These are phyloP conservation scores for Galendromus occidentalis DNA, from an alignment of 1,140 invertebrate genomes.

Conservation along the genomic window DNA sequence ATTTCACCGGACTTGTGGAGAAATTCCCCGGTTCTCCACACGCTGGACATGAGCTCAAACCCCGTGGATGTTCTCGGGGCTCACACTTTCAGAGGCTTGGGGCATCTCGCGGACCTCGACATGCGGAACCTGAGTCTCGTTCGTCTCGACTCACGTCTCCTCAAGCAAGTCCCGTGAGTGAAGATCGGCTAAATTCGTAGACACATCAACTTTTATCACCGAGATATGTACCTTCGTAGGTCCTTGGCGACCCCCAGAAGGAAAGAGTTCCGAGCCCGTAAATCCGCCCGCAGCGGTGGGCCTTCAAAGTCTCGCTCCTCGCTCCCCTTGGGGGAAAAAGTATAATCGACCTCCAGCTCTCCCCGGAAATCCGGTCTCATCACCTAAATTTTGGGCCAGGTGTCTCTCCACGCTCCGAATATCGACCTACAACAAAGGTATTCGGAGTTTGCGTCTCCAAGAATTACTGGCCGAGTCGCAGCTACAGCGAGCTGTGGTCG, in stretches of 20 bases:
- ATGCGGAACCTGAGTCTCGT: not conserved
- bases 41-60: not conserved
- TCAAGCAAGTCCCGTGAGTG: not conserved
- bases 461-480: not conserved
- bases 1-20: not conserved
- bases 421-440: not conserved
- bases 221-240: too few relatives aligned
- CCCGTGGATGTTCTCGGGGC: not conserved
- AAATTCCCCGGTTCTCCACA: not conserved
- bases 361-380: too few relatives aligned
- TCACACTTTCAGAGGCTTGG: not conserved
- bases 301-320: too few relatives aligned
- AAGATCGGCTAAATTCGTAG: too few relatives aligned
- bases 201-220: too few relatives aligned
- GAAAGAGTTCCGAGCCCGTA: too few relatives aligned
- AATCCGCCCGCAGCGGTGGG: too few relatives aligned
- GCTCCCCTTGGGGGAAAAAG: too few relatives aligned
- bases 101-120: conserved; percentile 1
- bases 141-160: not conserved
- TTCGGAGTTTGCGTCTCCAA: not conserved
- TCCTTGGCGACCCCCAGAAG: too few relatives aligned
- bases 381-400: not conserved
- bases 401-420: not conserved
- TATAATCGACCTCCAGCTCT: too few relatives aligned
- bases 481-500: not conserved